Percentiles rank a stretch among this genome's conserved stretches.
Conservation (phyloP, 2,888 invertebrate species). For the Agonum fuliginosum region DNA sequence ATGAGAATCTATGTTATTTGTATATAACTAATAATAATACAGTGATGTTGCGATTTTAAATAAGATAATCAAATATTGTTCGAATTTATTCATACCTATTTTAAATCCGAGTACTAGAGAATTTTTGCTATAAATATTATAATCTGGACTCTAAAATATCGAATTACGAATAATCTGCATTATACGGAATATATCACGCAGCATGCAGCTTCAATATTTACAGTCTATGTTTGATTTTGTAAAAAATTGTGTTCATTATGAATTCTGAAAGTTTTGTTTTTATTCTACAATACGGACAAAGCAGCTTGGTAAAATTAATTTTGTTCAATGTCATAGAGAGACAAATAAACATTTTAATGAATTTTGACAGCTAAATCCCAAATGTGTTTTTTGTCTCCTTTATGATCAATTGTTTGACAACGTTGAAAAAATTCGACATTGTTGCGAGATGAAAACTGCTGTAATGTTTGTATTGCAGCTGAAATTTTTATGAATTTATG, state of each 20-base stretch:
- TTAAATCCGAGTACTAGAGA: no score
- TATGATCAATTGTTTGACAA: conserved; percentile 1
- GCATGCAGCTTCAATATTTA: background rate
- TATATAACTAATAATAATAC: no score
- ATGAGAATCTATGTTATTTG: no score
- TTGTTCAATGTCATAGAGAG: background rate
- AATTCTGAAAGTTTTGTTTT: background rate
- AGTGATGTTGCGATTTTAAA: no score
- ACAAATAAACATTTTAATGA: conserved; percentile 38
- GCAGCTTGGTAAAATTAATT: conserved; percentile 14
- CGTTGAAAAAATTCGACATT: background rate
- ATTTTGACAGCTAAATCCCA: conserved; percentile 1
- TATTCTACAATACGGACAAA: conserved; percentile 1
- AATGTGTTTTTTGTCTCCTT: conserved; percentile 21
- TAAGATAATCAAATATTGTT: no score
- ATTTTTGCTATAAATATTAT: background rate
- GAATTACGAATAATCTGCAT: conserved; percentile 1
- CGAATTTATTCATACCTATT: no score
- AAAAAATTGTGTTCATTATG: conserved; percentile 2
- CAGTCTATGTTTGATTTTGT: background rate
- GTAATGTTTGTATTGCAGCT: no score
- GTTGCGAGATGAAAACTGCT: background rate
- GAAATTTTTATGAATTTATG: no score
- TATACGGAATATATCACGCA: conserved; percentile 4
- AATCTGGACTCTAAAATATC: background rate